These are phyloP conservation scores for Orthonyx spaldingii DNA, from an alignment of 2,113 vertebrate genomes.

Conservation along the genomic window DNA sequence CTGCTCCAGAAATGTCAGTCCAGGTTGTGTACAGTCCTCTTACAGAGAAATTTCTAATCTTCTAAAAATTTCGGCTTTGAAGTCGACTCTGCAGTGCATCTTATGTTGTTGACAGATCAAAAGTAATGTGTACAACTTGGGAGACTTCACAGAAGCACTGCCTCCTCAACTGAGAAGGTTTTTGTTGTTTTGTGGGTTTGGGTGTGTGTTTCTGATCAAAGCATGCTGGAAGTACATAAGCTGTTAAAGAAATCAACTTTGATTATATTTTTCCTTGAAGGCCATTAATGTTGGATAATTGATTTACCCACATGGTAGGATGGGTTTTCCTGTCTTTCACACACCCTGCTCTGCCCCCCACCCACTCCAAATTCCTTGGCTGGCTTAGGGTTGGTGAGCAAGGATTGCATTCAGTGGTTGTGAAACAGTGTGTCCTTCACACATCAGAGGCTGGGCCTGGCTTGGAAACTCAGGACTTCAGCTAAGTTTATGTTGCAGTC, in stretches of 20 bases:
- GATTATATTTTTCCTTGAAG: background rate
- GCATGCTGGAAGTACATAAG: background rate
- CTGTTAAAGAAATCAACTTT: background rate
- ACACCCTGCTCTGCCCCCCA: background rate
- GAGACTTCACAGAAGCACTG: background rate
- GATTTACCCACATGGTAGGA: background rate
- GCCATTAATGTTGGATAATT: background rate
- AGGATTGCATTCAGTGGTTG: background rate
- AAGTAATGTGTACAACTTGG: background rate
- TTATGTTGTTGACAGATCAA: background rate
- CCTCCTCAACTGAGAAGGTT: background rate
- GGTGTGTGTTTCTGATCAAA: background rate
- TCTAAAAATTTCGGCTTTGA: background rate
- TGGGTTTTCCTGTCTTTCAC: background rate
- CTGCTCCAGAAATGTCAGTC: slow-evolving; percentile 14
- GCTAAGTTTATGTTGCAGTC: background rate
- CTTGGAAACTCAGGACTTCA: background rate
- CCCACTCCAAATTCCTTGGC: background rate
- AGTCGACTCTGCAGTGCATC: background rate
- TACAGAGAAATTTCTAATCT: background rate
- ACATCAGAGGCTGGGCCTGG: background rate
- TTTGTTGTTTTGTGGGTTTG: background rate
- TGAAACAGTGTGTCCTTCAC: background rate
- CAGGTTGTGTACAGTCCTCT: background rate
- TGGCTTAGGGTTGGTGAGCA: background rate